Base-by-base conservation (phyloP, 2,888 invertebrate genomes). In the Pardosa pseudoannulata region DNA sequence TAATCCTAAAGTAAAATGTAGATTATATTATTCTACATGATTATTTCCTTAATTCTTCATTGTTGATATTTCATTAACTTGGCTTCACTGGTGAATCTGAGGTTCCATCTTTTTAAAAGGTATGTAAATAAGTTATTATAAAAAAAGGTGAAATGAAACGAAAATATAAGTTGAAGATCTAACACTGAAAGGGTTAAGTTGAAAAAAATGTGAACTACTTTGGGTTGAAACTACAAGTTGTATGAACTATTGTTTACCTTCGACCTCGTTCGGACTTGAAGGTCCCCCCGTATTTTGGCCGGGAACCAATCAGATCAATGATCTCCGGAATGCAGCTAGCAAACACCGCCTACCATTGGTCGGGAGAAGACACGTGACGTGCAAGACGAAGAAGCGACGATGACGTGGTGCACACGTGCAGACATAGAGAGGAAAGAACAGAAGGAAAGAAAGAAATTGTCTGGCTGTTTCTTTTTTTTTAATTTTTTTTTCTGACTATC, bases 271-370 rank as follows among this genome's bases (percentile, higher is more conserved):
- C 99, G 94, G 98, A 98, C 96, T 99, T 98, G 95, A 98, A 97
- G 93, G 98, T 97, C 94, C 99, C 99, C 94, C 98, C 98, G 95
- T 99, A 99, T 95, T 99, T 98, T 94, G 98, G 98, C 94, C 98
- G 96, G 95, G 97, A 97, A 94, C 99, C 98, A 95, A 99, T 97
- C 95, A 99, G 97, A 95, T 99, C 99, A 94, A 98, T 98, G 94
- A 99, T 99, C 96, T 99, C 99, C 93, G 99, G 99, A 94, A 99
- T 98, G 96, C 98, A 98, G 96, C 98, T 98, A 94, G 99, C 99
- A 96, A 99, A 99, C 96, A 99, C 98, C 95, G 99, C 99, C 98
- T 98, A 93, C 65, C 89, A 88, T 79, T 80, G 83, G 88, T 80
- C 88, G 78, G 76, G 76, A 82, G 79, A 76, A 81, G 81, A 70